Percentiles rank a stretch among this genome's conserved stretches.
phyloP scores from a whole-genome alignment of 2,797 vertebrate genomes.

The Eidolon dupreanum region DNA sequence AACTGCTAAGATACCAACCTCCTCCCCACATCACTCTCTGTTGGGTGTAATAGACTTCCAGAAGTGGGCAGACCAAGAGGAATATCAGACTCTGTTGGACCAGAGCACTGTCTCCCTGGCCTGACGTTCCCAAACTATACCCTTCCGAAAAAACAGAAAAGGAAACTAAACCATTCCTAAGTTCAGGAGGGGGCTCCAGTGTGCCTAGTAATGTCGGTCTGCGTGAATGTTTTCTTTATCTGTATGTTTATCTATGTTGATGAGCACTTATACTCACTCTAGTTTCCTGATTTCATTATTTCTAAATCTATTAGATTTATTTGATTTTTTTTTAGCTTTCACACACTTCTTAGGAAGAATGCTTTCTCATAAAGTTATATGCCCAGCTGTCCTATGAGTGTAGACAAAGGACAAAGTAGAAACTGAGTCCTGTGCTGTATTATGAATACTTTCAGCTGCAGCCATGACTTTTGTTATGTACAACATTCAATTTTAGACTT shows the following conservation, averaged over 20 bases:
- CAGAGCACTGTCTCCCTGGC: not conserved
- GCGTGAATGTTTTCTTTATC: slow-evolving; percentile 21
- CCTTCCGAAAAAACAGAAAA: slow-evolving; percentile 43
- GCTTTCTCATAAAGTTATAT: slow-evolving; percentile 45
- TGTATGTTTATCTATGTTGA: not conserved
- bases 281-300: not conserved
- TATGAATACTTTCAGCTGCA: slow-evolving; percentile 62
- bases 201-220: not conserved
- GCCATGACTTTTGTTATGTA: slow-evolving; percentile 60
- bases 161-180: slow-evolving; percentile 26
- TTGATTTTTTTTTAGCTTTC: not conserved
- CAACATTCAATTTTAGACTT: slow-evolving; percentile 66
- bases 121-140: not conserved
- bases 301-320: slow-evolving; percentile 61
- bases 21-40: not conserved
- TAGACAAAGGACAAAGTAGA: slow-evolving; percentile 28
- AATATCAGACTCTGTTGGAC: rapidly evolving
- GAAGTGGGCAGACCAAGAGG: not conserved
- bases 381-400: slow-evolving; percentile 46
- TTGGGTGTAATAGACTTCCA: not conserved
- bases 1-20: not conserved
- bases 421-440: slow-evolving; percentile 46
- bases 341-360: not conserved
- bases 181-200: not conserved
- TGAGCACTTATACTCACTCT: not conserved